Conservation (phyloP, 1,140 invertebrate genomes). For the Pygmarrhopalites habei region DNA sequence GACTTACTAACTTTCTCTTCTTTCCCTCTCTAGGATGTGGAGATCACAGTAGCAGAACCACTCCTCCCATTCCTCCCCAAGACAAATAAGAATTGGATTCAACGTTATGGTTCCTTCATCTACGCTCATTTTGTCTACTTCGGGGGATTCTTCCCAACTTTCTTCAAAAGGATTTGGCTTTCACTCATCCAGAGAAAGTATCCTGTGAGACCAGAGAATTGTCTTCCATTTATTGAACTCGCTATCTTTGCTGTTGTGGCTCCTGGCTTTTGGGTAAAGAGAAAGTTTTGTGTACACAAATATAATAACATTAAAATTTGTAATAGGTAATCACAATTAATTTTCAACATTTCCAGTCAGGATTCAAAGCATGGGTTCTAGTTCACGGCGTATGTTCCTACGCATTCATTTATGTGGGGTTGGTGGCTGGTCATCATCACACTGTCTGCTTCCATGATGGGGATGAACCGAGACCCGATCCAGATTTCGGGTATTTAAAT, state of each 20-base stretch:
- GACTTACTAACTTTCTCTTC: not conserved
- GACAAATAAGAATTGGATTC: constrained; percentile 37
- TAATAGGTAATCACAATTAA: too few species aligned
- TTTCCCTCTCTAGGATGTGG: constrained; percentile 52
- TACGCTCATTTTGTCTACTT: constrained; percentile 50
- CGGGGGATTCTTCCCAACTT: constrained; percentile 44
- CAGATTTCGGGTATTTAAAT: constrained; percentile 39
- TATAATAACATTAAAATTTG: too few species aligned
- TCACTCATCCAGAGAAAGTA: not conserved
- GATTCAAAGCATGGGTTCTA: constrained; percentile 32
- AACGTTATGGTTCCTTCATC: constrained; percentile 46
- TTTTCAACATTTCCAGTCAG: constrained; percentile 9
- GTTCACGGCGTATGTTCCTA: constrained; percentile 49
- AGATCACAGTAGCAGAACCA: constrained; percentile 63
- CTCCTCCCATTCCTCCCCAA: constrained; percentile 59
- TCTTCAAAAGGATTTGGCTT: constrained; percentile 38
- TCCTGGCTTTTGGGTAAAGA: too few species aligned
- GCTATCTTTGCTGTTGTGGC: not conserved
- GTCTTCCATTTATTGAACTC: not conserved
- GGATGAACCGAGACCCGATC: constrained; percentile 46
- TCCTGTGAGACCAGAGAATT: constrained; percentile 6
- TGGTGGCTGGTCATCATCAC: constrained; percentile 62
- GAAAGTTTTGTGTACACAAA: too few species aligned
- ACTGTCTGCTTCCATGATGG: constrained; percentile 70
- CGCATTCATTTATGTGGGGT: constrained; percentile 56